Conservation (phyloP, 2,888 invertebrate genomes). For the Brachyopa scutellaris region DNA sequence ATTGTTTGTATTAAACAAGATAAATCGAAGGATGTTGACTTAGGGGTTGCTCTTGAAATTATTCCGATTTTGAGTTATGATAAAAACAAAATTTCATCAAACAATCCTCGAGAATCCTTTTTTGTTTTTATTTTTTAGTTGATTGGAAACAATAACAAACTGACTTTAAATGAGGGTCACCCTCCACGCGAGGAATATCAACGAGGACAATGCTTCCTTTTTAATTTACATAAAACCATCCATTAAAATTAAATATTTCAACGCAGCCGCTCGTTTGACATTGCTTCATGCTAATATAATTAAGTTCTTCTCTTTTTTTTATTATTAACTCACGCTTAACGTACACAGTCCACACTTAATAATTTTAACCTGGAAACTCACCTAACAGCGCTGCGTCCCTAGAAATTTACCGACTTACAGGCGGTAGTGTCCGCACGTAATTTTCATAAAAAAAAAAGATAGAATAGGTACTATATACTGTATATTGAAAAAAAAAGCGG, state of each 20-base stretch:
- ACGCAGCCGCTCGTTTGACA: neutral
- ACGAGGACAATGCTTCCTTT: constrained; percentile 14
- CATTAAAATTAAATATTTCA: constrained; percentile 33
- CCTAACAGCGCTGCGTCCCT: constrained; percentile 42
- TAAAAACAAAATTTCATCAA: neutral
- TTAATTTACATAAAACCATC: constrained; percentile 49
- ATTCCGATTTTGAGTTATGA: constrained; percentile 14
- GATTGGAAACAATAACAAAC: constrained; percentile 17
- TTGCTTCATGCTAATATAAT: constrained; percentile 13
- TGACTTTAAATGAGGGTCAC: constrained; percentile 5
- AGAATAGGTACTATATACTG: neutral
- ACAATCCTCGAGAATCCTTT: neutral
- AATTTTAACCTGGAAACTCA: constrained; percentile 52
- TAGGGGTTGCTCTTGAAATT: constrained; percentile 25
- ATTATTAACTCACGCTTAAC: constrained; percentile 40
- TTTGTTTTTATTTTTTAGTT: neutral
- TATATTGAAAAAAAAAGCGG: neutral
- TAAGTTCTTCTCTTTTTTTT: constrained; percentile 57
- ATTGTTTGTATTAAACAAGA: constrained; percentile 31
- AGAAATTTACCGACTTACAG: constrained; percentile 53
- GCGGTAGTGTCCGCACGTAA: constrained; percentile 37
- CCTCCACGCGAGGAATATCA: constrained; percentile 24
- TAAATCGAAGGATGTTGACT: constrained; percentile 57
- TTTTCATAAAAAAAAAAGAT: constrained; percentile 13
- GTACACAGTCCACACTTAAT: constrained; percentile 46